phyloP scores from a whole-genome alignment of 2,113 vertebrate species.

The Prietella phreatophila region DNA sequence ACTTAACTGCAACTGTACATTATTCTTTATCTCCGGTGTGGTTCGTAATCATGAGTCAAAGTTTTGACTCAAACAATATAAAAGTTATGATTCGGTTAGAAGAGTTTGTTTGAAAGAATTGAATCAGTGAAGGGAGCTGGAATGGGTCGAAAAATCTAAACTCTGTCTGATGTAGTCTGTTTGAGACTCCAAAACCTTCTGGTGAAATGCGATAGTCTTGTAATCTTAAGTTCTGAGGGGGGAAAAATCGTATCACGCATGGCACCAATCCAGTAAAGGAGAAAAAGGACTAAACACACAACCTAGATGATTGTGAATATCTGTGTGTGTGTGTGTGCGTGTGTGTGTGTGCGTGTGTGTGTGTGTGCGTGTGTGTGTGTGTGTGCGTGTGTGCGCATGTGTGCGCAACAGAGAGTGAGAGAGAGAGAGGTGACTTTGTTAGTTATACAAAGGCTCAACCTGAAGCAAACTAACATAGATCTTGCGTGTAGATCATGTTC shows the following conservation, averaged over 20 bases:
- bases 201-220: not conserved
- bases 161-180: not conserved
- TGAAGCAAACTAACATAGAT: conserved; percentile 6
- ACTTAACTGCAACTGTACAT: not conserved
- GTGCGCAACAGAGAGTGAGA: not conserved
- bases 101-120: not conserved
- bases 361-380: not conserved
- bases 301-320: not conserved
- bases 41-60: not conserved
- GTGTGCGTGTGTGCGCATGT: not conserved
- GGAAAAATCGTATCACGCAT: not conserved
- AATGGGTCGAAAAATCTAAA: not conserved
- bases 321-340: not conserved
- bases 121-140: not conserved
- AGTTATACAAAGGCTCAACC: not conserved
- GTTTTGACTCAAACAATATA: not conserved
- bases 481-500: not conserved
- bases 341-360: not conserved
- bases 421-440: not conserved
- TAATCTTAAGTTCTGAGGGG: not conserved
- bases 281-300: not conserved
- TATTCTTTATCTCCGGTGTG: not conserved
- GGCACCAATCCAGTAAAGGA: not conserved
- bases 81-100: not conserved
- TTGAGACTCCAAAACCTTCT: not conserved